Base-by-base conservation (phyloP, 2,888 invertebrate genomes). In the Lysandra coridon region DNA sequence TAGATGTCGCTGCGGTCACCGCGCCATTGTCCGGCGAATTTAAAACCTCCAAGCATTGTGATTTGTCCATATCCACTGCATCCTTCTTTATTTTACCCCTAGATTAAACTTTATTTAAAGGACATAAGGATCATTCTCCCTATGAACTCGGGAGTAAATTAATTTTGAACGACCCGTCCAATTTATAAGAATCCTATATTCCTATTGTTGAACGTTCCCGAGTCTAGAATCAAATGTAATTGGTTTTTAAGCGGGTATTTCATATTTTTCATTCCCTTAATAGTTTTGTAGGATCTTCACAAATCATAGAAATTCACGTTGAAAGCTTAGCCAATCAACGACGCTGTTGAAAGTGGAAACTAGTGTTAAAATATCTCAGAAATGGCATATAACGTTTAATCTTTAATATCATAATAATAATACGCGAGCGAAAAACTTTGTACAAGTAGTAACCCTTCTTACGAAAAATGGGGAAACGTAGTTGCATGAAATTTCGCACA, bases 1-100 rank as follows among this genome's bases (percentile, higher is more conserved):
- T 87, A 53, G 76, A 87, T 88, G 90, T 79, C 88, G 88, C 84
- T 88, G 91, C 85, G 92, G 91, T 89, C 86, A 84, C 87, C 84
- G 84, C 85, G 82, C 89, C 90, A 90, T 91, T 92, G 92, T 84
- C 85, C 88, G 84, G 86, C 86, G 83, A 85, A 83, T 83, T 82
- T 82, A 81, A 83, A 83, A 78, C 78, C 82, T 82, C 85, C 82
- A 80, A 80, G 81, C 78, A 80, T 82, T 83, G 81, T 81, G 82
- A 82, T 82, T 82, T 77, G 81, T 53, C 33, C 76, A 33, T 33
- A 53, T 17, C 49, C 30, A 62, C 23, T 49, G 49, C 49, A 3
- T 12, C 62, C 6, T 62, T 2, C 23, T 2, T 62, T 23, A 23
- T 62, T 62, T 14, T 57, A 17, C 57, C 57, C 14, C 17, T 17